Percentiles rank a stretch among this genome's conserved stretches.
Conservation (phyloP, 1,140 invertebrate species). For the Calephelis nemesis region DNA sequence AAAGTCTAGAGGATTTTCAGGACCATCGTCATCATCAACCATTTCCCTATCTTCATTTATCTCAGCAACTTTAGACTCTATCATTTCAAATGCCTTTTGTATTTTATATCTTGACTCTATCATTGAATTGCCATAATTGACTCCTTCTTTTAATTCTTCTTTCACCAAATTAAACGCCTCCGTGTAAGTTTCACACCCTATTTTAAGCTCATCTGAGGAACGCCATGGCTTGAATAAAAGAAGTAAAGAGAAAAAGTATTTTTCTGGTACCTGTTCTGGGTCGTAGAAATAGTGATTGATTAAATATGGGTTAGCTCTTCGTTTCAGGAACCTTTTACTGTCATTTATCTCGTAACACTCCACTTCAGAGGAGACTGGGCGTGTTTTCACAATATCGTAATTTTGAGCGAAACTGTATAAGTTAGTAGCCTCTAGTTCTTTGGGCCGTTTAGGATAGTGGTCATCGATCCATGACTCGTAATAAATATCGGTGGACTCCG, state of each 20-base stretch:
- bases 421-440: constrained; percentile 20
- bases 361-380: too few relatives aligned
- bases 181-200: constrained; percentile 31
- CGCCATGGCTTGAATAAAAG: constrained; percentile 35
- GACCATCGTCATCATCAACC: constrained; percentile 14
- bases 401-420: constrained; percentile 22
- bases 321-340: constrained; percentile 20
- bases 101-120: constrained; percentile 15
- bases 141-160: constrained; percentile 31
- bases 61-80: constrained; percentile 21
- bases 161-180: constrained; percentile 33
- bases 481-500: constrained; percentile 26
- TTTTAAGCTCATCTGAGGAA: constrained; percentile 27
- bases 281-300: constrained; percentile 34
- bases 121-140: constrained; percentile 20
- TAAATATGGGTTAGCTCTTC: constrained; percentile 12
- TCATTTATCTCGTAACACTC: constrained; percentile 18
- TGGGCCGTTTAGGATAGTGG: constrained; percentile 19
- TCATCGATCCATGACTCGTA: constrained; percentile 26
- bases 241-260: constrained; percentile 32
- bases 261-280: constrained; percentile 30
- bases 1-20: constrained; percentile 25
- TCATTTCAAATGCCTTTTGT: constrained; percentile 25
- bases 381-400: constrained; percentile 25
- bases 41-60: constrained; percentile 27